Evolutionary conservation across 2,888 invertebrate genomes (phyloP).

Genomic region (Thera britannica): DNA sequence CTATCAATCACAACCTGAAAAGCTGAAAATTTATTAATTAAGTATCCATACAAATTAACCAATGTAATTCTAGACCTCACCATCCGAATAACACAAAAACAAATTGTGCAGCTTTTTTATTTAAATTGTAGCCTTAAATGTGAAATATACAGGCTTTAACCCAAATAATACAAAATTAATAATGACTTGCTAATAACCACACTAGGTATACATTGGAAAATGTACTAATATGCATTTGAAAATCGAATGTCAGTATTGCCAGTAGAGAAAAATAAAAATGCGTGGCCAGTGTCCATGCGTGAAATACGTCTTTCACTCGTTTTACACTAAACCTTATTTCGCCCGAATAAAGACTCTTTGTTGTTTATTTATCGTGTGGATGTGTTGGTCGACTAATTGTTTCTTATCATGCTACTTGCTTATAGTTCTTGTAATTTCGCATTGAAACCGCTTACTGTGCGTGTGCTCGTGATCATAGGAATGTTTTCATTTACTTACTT

Average conservation of each 20-base stretch:
- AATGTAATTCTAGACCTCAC: not conserved
- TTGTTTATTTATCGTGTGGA: slow-evolving; percentile 1
- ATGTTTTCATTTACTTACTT: too few relatives aligned
- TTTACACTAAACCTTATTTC: slow-evolving; percentile 46
- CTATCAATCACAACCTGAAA: too few relatives aligned
- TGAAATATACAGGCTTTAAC: slow-evolving; percentile 10
- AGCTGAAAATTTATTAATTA: too few relatives aligned
- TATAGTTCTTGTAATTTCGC: slow-evolving; percentile 29
- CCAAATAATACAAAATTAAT: slow-evolving; percentile 12
- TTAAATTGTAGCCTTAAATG: too few relatives aligned
- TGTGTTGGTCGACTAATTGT: slow-evolving; percentile 38
- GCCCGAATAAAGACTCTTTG: slow-evolving; percentile 16
- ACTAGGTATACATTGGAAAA: not conserved
- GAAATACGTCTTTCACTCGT: slow-evolving; percentile 48
- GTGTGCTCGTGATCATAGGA: not conserved
- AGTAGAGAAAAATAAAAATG: slow-evolving; percentile 40
- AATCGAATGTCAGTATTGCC: slow-evolving; percentile 21
- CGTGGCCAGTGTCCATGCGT: slow-evolving; percentile 56
- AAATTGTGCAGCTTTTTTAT: not conserved
- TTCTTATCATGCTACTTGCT: slow-evolving; percentile 47
- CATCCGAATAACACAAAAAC: not conserved
- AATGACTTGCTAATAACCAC: slow-evolving; percentile 17
- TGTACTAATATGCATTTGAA: slow-evolving; percentile 20
- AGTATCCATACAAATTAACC: too few relatives aligned
- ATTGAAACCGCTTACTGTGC: slow-evolving; percentile 12